Percentiles rank a stretch among this genome's conserved stretches.
Conservation (phyloP, 2,113 vertebrate species). For the Podarcis cretensis region DNA sequence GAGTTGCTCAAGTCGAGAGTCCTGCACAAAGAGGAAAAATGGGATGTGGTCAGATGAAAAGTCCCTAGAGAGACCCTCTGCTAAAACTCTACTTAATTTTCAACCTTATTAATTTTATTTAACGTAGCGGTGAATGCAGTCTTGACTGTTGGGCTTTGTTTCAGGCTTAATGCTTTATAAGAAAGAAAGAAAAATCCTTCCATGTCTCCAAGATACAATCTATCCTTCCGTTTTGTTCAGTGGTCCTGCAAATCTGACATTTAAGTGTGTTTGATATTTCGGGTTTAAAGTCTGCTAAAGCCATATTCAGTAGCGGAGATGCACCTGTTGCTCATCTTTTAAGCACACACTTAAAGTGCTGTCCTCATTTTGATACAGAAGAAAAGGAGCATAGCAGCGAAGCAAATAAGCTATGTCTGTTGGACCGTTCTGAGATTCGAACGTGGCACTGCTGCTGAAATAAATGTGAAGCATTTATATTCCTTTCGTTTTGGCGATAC, state of each 20-base stretch:
- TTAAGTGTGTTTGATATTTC: conserved; percentile 34
- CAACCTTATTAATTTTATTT: not conserved
- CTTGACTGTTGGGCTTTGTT: not conserved
- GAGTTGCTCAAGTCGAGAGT: not conserved
- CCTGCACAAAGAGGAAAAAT: not conserved
- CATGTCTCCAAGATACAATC: not conserved
- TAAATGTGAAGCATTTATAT: not conserved
- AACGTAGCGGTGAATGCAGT: not conserved
- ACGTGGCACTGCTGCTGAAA: not conserved
- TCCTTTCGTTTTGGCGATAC: not conserved
- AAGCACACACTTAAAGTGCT: not conserved
- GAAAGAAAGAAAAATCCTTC: not conserved
- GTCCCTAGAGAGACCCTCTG: not conserved
- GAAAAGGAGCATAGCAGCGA: not conserved
- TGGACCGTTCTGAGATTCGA: conserved; percentile 4
- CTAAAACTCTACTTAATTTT: not conserved
- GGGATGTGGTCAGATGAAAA: not conserved
- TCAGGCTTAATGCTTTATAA: not conserved
- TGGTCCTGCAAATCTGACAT: conserved; percentile 12
- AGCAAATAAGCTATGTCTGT: not conserved
- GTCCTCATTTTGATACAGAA: not conserved
- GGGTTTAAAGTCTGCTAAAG: conserved; percentile 23
- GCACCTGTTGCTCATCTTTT: conserved; percentile 13
- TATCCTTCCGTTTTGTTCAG: conserved; percentile 22
- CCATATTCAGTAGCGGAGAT: not conserved